Conservation (phyloP, 1,140 invertebrate genomes). For the Trigoniulus corallinus region DNA sequence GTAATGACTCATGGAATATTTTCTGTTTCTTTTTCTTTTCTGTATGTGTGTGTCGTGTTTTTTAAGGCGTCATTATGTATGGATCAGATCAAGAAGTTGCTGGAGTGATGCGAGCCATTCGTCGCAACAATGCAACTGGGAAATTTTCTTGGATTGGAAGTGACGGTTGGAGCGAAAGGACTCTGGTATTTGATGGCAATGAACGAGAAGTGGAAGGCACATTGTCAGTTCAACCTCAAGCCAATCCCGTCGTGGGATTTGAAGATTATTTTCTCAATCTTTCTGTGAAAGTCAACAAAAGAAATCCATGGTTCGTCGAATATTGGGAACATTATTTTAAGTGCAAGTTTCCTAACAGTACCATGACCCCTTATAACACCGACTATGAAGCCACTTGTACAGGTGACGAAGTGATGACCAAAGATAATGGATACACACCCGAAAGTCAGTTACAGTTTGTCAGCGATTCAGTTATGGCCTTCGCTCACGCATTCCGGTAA, state of each 20-base stretch:
- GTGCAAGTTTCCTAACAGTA: constrained; percentile 58
- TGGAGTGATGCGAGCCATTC: constrained; percentile 77
- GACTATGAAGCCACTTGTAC: constrained; percentile 49
- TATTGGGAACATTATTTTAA: constrained; percentile 87
- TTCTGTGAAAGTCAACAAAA: constrained; percentile 64
- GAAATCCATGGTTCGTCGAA: constrained; percentile 89
- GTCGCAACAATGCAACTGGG: constrained; percentile 68
- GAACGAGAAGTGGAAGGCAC: constrained; percentile 57
- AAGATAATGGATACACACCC: constrained; percentile 48
- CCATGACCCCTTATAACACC: constrained; percentile 60
- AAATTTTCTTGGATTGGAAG: constrained; percentile 88
- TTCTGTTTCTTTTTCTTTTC: no score
- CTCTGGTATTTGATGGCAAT: constrained; percentile 62
- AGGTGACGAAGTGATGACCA: constrained; percentile 47
- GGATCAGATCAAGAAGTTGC: constrained; percentile 93
- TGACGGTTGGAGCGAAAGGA: constrained; percentile 77
- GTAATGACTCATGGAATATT: no score
- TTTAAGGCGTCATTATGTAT: constrained; percentile 80
- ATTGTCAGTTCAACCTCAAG: constrained; percentile 74
- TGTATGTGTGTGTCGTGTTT: constrained; percentile 11
- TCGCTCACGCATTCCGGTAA: constrained; percentile 71
- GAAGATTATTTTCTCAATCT: constrained; percentile 72
- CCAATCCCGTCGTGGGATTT: constrained; percentile 69
- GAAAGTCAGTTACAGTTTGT: constrained; percentile 85
- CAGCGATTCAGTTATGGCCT: constrained; percentile 78